Base-by-base conservation (phyloP, 2,888 invertebrate species). In the Cerastis leucographa region DNA sequence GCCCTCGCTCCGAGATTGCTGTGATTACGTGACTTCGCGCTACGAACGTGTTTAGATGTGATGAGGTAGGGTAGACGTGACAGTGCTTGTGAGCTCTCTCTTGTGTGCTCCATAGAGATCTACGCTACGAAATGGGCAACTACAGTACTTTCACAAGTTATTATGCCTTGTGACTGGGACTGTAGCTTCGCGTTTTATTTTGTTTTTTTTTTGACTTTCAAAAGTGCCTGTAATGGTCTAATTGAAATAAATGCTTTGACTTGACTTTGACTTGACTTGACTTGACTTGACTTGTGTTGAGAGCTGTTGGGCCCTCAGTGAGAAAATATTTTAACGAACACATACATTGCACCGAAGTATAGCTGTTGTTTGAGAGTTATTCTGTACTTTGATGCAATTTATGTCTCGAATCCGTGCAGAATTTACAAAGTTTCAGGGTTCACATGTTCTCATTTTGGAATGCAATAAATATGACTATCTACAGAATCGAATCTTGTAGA, bases 11-110 rank as follows among this genome's bases (percentile, higher is more conserved):
- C 87, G 90, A 93, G 95, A 95, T 94, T 94, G 94, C 93, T 90
- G 91, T 92, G 94, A 95, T 95, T 94, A 95, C 91, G 94, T 88
- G 91, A 92, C 91, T 91, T 88, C 89, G 88, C 89, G 88, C 87
- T 88, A 81, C 87, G 87, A 86, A 90, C 89, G 84, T 89, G 90
- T 90, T 90, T 88, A 84, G 69, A 82, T 17, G 80, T 85, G 89
- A 89, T 54, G 71, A 85, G 54, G 40, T 72, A 17, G 17, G 2
- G 7, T 79, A 91, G 90, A 90, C 35, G 72, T 9, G 84, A 83
- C 68, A 74, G 12, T 51, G 11, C 14, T 61, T 29, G n/a, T n/a
- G n/a, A n/a, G n/a, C n/a, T n/a, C n/a, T n/a, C n/a, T n/a, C n/a
- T n/a, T n/a, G n/a, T n/a, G n/a, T n/a, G n/a, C n/a, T n/a, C n/a